Conservation (phyloP, 2,113 vertebrate species). For the Hepsetus odoe region DNA sequence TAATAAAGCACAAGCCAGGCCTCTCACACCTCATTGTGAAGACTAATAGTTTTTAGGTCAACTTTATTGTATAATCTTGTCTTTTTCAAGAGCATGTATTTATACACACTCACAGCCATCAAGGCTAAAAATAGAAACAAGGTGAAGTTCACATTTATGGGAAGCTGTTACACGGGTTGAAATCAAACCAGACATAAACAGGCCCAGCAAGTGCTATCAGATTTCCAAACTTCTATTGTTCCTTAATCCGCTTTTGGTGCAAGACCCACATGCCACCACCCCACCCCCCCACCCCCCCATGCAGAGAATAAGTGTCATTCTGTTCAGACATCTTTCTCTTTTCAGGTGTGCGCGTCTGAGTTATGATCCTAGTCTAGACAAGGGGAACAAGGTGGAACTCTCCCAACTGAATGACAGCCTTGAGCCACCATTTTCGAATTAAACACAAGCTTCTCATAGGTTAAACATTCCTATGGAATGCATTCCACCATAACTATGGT, state of each 20-base stretch:
- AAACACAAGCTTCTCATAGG: constrained; percentile 14
- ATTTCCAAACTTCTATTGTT: constrained; percentile 63
- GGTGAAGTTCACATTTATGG: constrained; percentile 31
- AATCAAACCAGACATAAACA: constrained; percentile 58
- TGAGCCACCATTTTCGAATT: constrained; percentile 22
- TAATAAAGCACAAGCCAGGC: neutral
- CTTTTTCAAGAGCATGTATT: constrained; percentile 14
- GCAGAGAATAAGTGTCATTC: constrained; percentile 47
- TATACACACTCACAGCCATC: constrained; percentile 21
- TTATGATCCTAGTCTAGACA: constrained; percentile 71
- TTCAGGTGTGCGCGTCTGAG: constrained; percentile 53
- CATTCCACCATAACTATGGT: constrained; percentile 24
- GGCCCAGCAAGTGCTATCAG: constrained; percentile 37
- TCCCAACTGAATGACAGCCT: constrained; percentile 8
- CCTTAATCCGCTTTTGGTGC: constrained; percentile 46
- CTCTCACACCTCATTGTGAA: neutral
- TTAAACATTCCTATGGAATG: constrained; percentile 8
- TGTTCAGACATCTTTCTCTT: constrained; percentile 52
- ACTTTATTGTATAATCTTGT: neutral
- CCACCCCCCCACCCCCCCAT: constrained; percentile 52
- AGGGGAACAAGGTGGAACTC: constrained; percentile 53
- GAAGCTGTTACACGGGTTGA: constrained; percentile 46
- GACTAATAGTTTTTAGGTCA: constrained; percentile 3
- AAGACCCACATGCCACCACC: constrained; percentile 24
- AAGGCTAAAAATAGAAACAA: constrained; percentile 58